These are phyloP conservation scores for Poeciliopsis presidionis DNA, from an alignment of 2,797 vertebrate genomes.

Conservation along the genomic window DNA sequence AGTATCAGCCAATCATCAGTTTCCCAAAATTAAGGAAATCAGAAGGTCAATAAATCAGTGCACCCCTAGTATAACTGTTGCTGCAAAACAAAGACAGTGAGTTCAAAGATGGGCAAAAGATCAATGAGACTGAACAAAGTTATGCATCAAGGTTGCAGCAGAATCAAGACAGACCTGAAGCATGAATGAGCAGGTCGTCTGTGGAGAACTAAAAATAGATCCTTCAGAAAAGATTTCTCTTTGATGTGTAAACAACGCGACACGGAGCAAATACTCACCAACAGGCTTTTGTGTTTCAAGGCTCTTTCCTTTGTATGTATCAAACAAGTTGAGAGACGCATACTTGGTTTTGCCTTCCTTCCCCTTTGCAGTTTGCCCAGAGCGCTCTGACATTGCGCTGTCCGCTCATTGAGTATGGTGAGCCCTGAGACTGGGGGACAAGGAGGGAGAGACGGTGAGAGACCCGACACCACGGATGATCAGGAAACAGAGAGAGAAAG, in stretches of 20 bases:
- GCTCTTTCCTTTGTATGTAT: conserved; percentile 99
- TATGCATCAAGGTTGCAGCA: conserved; percentile 28
- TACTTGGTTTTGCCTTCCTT: conserved; percentile 99
- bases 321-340: conserved; percentile 99
- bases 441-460: conserved; percentile 13
- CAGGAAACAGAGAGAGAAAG: conserved; percentile 29
- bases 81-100: conserved; percentile 23
- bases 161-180: conserved; percentile 9
- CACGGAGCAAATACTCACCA: conserved; percentile 81
- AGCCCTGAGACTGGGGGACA: conserved; percentile 86
- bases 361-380: conserved; percentile 99
- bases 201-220: not conserved
- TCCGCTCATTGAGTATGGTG: conserved; percentile 99
- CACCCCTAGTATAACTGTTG: not conserved
- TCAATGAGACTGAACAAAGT: conserved; percentile 16
- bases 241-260: not conserved
- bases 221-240: not conserved
- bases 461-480: conserved; percentile 31
- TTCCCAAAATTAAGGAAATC: no score
- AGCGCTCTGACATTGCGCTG: conserved; percentile 99
- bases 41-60: not conserved
- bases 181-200: conserved; percentile 8
- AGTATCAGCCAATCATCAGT: no score
- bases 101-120: conserved; percentile 17
- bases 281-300: conserved; percentile 97